phyloP scores from a whole-genome alignment of 2,113 vertebrate species.

The Centropus unirufus region DNA sequence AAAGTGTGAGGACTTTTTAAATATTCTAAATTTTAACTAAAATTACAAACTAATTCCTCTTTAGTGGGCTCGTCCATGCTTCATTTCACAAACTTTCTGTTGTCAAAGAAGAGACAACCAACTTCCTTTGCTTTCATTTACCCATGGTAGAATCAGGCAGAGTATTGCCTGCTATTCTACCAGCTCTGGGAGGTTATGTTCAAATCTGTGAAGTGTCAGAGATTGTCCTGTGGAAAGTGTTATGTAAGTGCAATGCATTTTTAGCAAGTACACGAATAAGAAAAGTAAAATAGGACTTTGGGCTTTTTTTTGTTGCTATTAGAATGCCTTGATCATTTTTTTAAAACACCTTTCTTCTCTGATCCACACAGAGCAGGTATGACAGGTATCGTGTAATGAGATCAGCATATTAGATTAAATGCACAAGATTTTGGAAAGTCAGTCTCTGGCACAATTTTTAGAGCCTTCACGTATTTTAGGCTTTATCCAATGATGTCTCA shows the following conservation, averaged over 20 bases:
- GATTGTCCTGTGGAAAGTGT: not conserved
- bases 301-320: not conserved
- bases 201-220: not conserved
- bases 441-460: not conserved
- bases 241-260: not conserved
- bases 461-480: slow-evolving; percentile 36
- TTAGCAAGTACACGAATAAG: not conserved
- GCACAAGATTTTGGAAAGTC: not conserved
- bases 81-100: not conserved
- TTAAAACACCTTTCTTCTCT: not conserved
- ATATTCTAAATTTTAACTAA: not conserved
- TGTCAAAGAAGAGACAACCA: not conserved
- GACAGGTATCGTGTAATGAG: not conserved
- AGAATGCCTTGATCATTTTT: not conserved
- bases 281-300: not conserved
- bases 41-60: not conserved
- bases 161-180: not conserved
- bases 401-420: not conserved
- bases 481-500: slow-evolving; percentile 30
- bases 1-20: not conserved
- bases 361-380: not conserved
- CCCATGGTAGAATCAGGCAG: not conserved
- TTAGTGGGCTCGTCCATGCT: not conserved
- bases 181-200: not conserved
- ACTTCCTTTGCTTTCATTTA: not conserved